Base-by-base conservation (phyloP, 1,140 invertebrate species). In the Caenorhabditis remanei region DNA sequence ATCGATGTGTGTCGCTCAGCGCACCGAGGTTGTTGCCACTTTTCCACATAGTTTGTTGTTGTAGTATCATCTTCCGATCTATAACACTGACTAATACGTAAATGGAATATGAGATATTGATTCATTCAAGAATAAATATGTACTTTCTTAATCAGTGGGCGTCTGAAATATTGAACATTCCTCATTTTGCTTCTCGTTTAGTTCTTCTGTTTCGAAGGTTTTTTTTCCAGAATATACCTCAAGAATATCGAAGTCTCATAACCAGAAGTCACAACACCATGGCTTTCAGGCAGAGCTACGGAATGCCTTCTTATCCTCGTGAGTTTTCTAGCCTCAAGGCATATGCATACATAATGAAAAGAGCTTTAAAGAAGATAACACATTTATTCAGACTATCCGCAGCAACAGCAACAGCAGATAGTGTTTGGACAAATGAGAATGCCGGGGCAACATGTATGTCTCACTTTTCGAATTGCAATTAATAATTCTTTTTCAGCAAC, bases 341-440 rank as follows among this genome's bases (percentile, higher is more conserved):
- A 79, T n/a, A 21, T 79, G 43, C 71, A 50, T 24, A 6, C 5
- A 16, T 79, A 79, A 48, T 79, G 21, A 14, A 1, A 79, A 50
- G 43, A 79, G 13, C 14, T 32, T 24, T 11, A 8, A 63, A 63
- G 32, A 32, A 32, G 32, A 32, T 11, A 13, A 32, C n/a, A 11
- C 61, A 11, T 50, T 48, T 19, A 14, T 71, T 79, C 46, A 79
- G 71, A 79, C 21, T 79, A 79, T 79, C 71, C 71, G 24, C 71
- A 16, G 24, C 71, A 48, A 50, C 71, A 79, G 19, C 71, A 32
- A 32, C 32, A 79, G 46, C 71, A 79, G 24, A 79, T 79, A 19
- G 71, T 79, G 1, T 79, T 79, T 53, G 71, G 71, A 3, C 71
- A 79, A 46, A 79, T 79, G 71, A 79, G 71, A 24, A 79, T 79